Base-by-base conservation (phyloP, 2,797 vertebrate genomes). In the Balearica regulorum region DNA sequence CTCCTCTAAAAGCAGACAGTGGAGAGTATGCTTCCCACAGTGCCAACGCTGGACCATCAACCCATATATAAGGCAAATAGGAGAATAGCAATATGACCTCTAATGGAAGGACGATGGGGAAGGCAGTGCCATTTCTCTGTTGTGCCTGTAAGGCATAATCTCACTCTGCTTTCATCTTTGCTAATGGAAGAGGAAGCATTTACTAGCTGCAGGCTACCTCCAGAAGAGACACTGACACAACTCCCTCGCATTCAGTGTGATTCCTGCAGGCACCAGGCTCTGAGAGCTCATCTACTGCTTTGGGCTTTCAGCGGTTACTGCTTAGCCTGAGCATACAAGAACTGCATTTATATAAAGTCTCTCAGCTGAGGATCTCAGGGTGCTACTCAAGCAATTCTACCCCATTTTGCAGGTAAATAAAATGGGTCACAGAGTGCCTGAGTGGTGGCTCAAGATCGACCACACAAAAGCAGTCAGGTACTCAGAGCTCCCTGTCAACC, bases 111-210 rank as follows among this genome's bases (percentile, higher is more conserved):
- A 16, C 51, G 85, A 53, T 3, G 5, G 28, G 13, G 39, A 81
- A 69, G 39, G 33, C 53, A 71, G 61, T 26, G 70, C 21, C 25
- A 19, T 79, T 76, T 89, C 61, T 78, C 37, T 72, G 2, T 43
- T 72, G 73, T 82, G 51, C 54, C 73, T 79, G 83, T 9, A 51
- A 69, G 66, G 15, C 2, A 0, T 49, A 39, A 81, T 13, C 4
- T 84, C 24, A 16, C 62, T 46, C 61, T 65, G n/a, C 73, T 87
- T 95, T 95, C 62, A 10, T 54, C 46, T 28, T 48, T 70, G 78
- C 54, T 94, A 80, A 94, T 70, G 75, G 79, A 83, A 92, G 13
- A 70, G 37, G 68, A 77, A 92, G 60, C 64, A 78, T 53, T 92
- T 91, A 7, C 37, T 39, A 28, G 41, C 71, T 75, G 71, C 57